Conservation (phyloP, 2,888 invertebrate species). For the Chesias legatella region DNA sequence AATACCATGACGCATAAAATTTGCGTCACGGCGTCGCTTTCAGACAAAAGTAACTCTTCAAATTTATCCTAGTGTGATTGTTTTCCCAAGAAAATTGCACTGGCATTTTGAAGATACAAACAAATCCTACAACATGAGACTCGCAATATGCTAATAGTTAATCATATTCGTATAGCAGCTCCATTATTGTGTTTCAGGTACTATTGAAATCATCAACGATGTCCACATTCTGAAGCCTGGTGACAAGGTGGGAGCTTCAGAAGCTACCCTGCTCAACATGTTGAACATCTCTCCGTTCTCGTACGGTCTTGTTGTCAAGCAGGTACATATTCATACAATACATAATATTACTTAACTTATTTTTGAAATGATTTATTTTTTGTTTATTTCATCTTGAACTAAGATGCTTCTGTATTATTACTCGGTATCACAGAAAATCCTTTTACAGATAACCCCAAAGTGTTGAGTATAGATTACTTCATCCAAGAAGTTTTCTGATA, state of each 20-base stretch:
- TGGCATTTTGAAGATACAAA: conserved; percentile 64
- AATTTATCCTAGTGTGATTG: conserved; percentile 66
- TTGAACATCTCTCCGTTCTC: conserved; percentile 99
- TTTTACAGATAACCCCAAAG: conserved; percentile 53
- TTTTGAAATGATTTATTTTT: too few relatives aligned
- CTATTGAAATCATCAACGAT: conserved; percentile 99
- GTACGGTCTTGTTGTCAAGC: conserved; percentile 96
- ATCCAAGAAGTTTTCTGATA: conserved; percentile 56
- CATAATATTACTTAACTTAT: too few relatives aligned
- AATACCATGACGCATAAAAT: conserved; percentile 45
- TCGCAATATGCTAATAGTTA: too few relatives aligned
- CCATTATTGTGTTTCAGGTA: conserved; percentile 64
- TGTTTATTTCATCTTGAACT: too few relatives aligned
- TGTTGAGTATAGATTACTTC: conserved; percentile 72
- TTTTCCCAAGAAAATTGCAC: conserved; percentile 45
- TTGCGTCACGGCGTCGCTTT: conserved; percentile 57
- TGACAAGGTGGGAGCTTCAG: conserved; percentile 99
- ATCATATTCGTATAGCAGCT: background rate
- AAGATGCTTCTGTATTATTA: too few relatives aligned
- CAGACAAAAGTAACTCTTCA: conserved; percentile 59
- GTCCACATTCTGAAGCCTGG: conserved; percentile 95
- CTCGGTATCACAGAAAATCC: too few relatives aligned
- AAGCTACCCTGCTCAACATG: conserved; percentile 99
- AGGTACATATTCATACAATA: conserved; percentile 77
- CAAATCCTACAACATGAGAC: too few relatives aligned